Evolutionary conservation across 1,140 invertebrate genomes (phyloP).

Genomic region (Kradibia gibbosae): DNA sequence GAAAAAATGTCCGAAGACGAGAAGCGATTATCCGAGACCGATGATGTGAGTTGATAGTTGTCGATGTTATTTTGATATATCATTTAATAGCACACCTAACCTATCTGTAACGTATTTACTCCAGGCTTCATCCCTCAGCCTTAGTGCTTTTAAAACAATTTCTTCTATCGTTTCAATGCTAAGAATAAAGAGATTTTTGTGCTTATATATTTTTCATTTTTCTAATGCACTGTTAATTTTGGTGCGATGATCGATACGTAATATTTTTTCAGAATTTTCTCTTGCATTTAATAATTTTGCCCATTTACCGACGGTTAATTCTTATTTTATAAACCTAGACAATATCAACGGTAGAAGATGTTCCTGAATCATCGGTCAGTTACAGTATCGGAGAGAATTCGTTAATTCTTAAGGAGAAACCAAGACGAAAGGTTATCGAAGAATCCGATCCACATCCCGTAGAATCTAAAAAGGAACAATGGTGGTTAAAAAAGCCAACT

Average conservation of each 20-base stretch:
- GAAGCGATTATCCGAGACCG: constrained; percentile 49
- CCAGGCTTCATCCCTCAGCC: too few species aligned
- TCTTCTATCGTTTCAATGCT: too few species aligned
- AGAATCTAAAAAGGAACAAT: constrained; percentile 55
- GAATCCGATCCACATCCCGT: constrained; percentile 18
- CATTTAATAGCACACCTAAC: background rate
- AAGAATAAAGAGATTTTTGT: too few species aligned
- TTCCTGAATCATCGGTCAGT: constrained; percentile 61
- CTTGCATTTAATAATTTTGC: too few species aligned
- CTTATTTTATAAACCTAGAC: constrained; percentile 51
- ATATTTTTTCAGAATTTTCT: too few species aligned
- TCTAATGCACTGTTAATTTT: too few species aligned
- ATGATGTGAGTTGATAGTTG: constrained; percentile 54
- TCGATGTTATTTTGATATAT: background rate
- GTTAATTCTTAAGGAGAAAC: constrained; percentile 59
- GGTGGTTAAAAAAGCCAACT: constrained; percentile 64
- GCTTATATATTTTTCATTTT: too few species aligned
- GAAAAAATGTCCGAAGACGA: constrained; percentile 51
- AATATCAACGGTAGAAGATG: constrained; percentile 60
- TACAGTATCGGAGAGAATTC: constrained; percentile 63
- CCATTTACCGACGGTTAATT: too few species aligned
- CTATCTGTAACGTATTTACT: background rate
- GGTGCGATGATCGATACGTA: too few species aligned
- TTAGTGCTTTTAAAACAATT: too few species aligned
- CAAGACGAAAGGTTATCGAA: constrained; percentile 49